Base-by-base conservation (phyloP, 2,888 invertebrate species). In the Hirtodrosophila alboralis region DNA sequence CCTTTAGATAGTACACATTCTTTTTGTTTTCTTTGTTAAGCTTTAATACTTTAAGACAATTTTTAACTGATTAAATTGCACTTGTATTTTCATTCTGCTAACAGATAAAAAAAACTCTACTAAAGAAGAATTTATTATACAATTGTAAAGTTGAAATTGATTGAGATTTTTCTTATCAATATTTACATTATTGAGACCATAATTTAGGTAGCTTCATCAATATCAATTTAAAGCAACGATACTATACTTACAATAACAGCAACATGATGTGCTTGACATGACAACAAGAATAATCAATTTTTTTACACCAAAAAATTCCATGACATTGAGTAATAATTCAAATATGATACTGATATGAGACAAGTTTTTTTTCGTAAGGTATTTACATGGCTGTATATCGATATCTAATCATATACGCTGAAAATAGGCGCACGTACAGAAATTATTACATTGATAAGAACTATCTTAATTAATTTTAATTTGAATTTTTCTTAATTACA, bases 401-500 rank as follows among this genome's bases (percentile, higher is more conserved):
- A 48, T 66, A 72, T 66, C 60, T 71, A 45, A 69, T 71, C 69
- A 13, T 26, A 7, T 28, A 18, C 21, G 14, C 1, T 37, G 38
- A 40, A 52, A 21, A 26, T 13, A 12, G 36, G 48, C 65, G 72
- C 66, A 72, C 71, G 66, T 60, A 60, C 36, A 38, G 26, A n/a
- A 16, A 52, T 44, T 47, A 58, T 47, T 47, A 52, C 30, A 49
- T 12, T 30, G 71, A 69, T 69, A 64, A 51, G 40, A 54, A 34
- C 37, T n/a, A n/a, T 34, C 4, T 27, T 12, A 28, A 14, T n/a
- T 1, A 9, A 9, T 16, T n/a, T n/a, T 12, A 13, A 13, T 33
- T 23, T 8, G 10, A 16, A 36, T 14, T 27, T 37, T 57, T 30
- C n/a, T 41, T 34, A 6, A 51, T 89, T 89, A 44, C 84, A 96